Percentiles rank a stretch among this genome's conserved stretches.
Evolutionary conservation across 2,113 vertebrate species (phyloP).

Genomic region (Phalacrocorax brasilianus): DNA sequence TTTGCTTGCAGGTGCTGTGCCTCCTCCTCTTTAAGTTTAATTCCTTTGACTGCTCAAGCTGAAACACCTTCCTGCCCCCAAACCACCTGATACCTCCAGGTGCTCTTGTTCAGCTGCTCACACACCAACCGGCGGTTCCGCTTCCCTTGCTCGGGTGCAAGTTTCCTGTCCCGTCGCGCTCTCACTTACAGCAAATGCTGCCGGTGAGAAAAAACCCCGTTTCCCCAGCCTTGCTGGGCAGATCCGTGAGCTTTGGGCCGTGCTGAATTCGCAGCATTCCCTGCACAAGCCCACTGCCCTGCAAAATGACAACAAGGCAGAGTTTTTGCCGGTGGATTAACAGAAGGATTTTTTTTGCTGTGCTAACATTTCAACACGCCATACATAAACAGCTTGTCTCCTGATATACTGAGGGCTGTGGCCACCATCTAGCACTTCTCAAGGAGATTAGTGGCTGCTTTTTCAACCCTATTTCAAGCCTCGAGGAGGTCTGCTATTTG

Average conservation of each 20-base stretch:
- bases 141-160: background rate
- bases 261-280: background rate
- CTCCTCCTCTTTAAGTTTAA: background rate
- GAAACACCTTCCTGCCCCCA: background rate
- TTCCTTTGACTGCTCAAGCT: background rate
- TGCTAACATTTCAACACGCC: background rate
- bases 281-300: background rate
- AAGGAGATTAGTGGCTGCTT: slow-evolving; percentile 25
- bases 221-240: accelerated
- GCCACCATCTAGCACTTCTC: background rate
- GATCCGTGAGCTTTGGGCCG: background rate
- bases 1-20: background rate
- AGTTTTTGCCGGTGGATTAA: background rate
- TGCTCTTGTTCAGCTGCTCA: background rate
- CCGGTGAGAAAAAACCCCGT: accelerated
- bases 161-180: background rate
- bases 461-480: slow-evolving; percentile 4
- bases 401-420: background rate
- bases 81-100: background rate
- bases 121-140: accelerated
- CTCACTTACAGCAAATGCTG: accelerated
- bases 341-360: background rate
- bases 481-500: background rate
- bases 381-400: background rate
- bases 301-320: background rate